Evolutionary conservation across 2,113 vertebrate species (phyloP), one percentile per base, ranked within the genome.

Genomic region (Psilopsiagon aurifrons): DNA sequence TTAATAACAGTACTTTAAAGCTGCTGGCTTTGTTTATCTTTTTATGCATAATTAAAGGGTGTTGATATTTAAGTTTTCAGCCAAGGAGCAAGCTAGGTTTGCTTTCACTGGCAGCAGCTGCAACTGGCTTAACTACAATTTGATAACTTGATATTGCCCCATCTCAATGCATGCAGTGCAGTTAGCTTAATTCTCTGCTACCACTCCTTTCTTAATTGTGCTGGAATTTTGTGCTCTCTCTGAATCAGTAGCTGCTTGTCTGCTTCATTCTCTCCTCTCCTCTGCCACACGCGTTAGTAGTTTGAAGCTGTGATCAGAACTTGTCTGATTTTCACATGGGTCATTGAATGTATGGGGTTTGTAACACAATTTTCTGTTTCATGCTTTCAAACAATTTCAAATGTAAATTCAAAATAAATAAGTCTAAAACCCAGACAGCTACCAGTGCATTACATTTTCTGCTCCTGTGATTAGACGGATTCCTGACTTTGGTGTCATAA

Each of bases 21-120:
- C 93, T 96, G 77, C 75, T 95, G 94, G 84, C 70, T 91, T 92
- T 97, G 66, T 85, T 66, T 94, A 96, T 94, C 83, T 95, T 94
- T 97, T 95, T 39, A 79, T 96, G 90, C 83, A 95, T 95, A 95
- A 95, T 93, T 93, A 87, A 96, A 96, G 92, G 59, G 11, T 94
- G 94, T 95, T 96, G 83, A 96, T 97, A 94, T 71, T 94, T 60
- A 96, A 95, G 92, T 92, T 94, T 87, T 60, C 54, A 95, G 78
- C 92, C 94, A 96, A 91, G 80, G 71, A 91, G 39, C 41, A 88
- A 92, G 57, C 78, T 69, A 73, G 55, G 52, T 77, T 95, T 92
- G 79, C 71, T 77, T 95, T 66, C 71, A 31, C 67, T 94, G 94
- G 86, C 91, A 96, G 83, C 47, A 37, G 63, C 83, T 90, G 62